A percentile compares a stretch with the other conserved stretches of the same genome.
These are phyloP conservation scores for Spilarctia lutea DNA, from an alignment of 2,888 invertebrate species.

Conservation along the genomic window DNA sequence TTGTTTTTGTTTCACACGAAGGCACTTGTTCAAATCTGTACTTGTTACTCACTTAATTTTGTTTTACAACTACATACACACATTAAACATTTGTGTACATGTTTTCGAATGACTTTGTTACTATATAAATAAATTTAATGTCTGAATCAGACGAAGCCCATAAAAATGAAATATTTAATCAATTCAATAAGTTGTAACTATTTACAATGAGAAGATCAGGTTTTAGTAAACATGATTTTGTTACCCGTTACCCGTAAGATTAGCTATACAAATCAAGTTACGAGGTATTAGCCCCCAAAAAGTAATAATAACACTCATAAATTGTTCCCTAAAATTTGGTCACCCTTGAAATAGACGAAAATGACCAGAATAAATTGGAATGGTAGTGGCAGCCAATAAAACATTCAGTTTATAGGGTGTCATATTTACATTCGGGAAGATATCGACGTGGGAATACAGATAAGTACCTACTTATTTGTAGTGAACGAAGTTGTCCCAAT, in stretches of 20 bases:
- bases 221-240: constrained; percentile 42
- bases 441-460: constrained; percentile 79
- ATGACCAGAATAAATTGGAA: constrained; percentile 86
- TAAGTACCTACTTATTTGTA: constrained; percentile 68
- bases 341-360: constrained; percentile 83
- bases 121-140: constrained; percentile 40
- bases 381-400: constrained; percentile 84
- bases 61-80: constrained; percentile 41
- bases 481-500: constrained; percentile 53
- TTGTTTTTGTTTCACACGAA: constrained; percentile 48
- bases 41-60: constrained; percentile 43
- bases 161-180: constrained; percentile 30
- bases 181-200: constrained; percentile 34
- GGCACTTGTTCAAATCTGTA: constrained; percentile 34
- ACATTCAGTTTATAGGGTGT: constrained; percentile 86
- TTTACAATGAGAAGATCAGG: constrained; percentile 35
- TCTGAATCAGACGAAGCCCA: constrained; percentile 37
- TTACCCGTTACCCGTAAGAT: constrained; percentile 38
- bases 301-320: constrained; percentile 76
- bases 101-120: constrained; percentile 37
- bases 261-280: constrained; percentile 55
- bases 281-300: constrained; percentile 72
- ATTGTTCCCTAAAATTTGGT: constrained; percentile 82
- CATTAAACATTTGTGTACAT: constrained; percentile 36
- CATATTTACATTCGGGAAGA: constrained; percentile 84